Evolutionary conservation across 1,140 invertebrate genomes (phyloP), one percentile per base, ranked within the genome.

Genomic region (Capitella teleta): DNA sequence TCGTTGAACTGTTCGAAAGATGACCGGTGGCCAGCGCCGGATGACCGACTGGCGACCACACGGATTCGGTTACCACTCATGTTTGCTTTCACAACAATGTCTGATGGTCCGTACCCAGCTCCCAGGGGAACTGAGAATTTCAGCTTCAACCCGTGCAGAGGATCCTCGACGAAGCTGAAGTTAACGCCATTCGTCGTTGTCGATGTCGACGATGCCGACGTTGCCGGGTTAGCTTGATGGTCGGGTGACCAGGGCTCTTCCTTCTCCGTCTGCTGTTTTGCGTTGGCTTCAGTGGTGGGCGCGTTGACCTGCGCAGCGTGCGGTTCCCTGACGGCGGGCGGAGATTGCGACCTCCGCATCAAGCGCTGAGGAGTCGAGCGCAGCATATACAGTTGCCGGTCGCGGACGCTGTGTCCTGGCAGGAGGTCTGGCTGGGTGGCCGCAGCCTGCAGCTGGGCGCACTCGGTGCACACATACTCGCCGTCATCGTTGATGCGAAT

Each of bases 41-140:
- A 4, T 1, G 32, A 18, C 12, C 43, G 12, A n/a, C 24, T 51
- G 14, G 43, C 49, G 10, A 51, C 49, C n/a, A 51, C n/a, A 10
- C 49, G 41, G 12, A 51, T 26, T 24, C 30, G 30, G 28, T 46
- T 51, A 3, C 49, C 49, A 32, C 16, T 28, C 24, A 43, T 12
- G 41, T 51, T 51, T 24, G 49, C 49, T 19, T 51, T 51, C 23
- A 51, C 49, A 6, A 51, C 43, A 18, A 51, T 38, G 26, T 51
- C 43, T 2, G 23, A 16, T 3, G 49, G 43, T 6, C 25, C 24
- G n/a, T 48, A 14, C 14, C 34, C 41, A 14, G 25, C 16, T 14
- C 49, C 49, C 6, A 51, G 41, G 18, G 25, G 12, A 10, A 51
- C 0, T 2, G 24, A 12, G 28, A 51, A 51, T 24, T 41, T 45